phyloP scores from a whole-genome alignment of 1,140 invertebrate genomes.

The Gonatopus flavifemur region DNA sequence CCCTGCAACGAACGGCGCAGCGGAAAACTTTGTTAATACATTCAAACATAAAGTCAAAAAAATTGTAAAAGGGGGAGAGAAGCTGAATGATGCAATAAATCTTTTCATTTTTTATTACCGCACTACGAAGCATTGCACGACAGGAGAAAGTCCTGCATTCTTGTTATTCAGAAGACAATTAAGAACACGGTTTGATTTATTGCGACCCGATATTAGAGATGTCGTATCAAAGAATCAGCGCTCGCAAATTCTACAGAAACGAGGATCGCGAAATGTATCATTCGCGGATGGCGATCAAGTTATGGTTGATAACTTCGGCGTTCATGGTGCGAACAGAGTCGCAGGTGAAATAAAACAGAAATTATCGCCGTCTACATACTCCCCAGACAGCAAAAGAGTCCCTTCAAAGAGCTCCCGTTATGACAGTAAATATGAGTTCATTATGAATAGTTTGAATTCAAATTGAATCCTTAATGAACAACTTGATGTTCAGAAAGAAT shows the following conservation, averaged over 20 bases:
- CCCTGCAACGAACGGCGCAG: too few species aligned
- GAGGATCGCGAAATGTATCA: background rate
- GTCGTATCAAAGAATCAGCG: slow-evolving; percentile 1
- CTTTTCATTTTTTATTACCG: slow-evolving; percentile 34
- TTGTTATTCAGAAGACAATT: slow-evolving; percentile 2
- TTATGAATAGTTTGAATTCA: too few species aligned
- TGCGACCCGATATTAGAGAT: background rate
- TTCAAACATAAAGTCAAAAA: background rate
- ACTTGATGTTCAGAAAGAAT: too few species aligned
- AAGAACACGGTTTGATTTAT: slow-evolving; percentile 4
- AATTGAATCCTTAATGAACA: too few species aligned
- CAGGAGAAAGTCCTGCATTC: slow-evolving; percentile 19
- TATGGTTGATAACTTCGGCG: slow-evolving; percentile 2
- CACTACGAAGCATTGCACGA: slow-evolving; percentile 33
- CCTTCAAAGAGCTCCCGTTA: too few species aligned
- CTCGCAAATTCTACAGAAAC: background rate
- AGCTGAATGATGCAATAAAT: slow-evolving; percentile 20
- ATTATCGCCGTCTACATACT: slow-evolving; percentile 8
- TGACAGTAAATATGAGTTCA: too few species aligned
- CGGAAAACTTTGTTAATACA: too few species aligned
- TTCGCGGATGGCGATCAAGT: background rate
- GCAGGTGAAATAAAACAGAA: slow-evolving; percentile 1
- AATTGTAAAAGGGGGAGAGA: slow-evolving; percentile 6
- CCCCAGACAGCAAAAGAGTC: too few species aligned
- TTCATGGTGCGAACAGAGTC: background rate